Evolutionary conservation across 2,113 vertebrate genomes (phyloP), one percentile per base, ranked within the genome.

Genomic region (Arenaria interpres): DNA sequence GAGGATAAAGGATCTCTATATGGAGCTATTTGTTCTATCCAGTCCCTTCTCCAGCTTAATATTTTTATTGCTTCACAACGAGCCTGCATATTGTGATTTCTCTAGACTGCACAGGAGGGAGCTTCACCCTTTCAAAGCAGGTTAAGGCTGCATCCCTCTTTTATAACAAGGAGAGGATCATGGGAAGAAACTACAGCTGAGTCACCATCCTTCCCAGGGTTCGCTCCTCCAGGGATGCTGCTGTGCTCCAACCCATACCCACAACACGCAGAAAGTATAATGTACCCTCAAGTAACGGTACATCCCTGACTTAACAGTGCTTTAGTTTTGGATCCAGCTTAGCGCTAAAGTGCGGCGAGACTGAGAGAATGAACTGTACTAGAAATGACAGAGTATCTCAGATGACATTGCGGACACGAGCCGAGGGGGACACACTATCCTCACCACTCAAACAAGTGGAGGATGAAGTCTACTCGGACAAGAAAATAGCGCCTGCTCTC

Each of bases 1-100:
- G 93, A 88, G 88, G 88, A 94, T 92, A 90, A 96, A 90, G 68
- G 73, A 60, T 89, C 79, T 96, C 90, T 83, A 75, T 74, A 75
- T 71, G 57, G 76, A 89, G 64, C 51, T 89, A 51, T 86, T 89
- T 92, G 80, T 87, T 88, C 89, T 82, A 60, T 64, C 43, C 84
- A 78, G 46, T 60, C 43, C 83, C 89, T 92, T 91, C 81, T 43
- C 80, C 91, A 89, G 63, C 41, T 95, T 93, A 88, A 50, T 95
- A 77, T 94, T 92, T 95, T 85, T 88, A 85, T 35, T 79, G 92
- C 93, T 80, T 71, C 91, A 80, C 89, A 87, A 89, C 1, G 1
- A 83, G 81, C 53, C 63, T 81, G 28, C 62, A 41, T 41, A 73
- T 45, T 89, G 86, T 63, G 62, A 84, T 60, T 56, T 87, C 57